Percentiles rank a stretch among this genome's conserved stretches.
phyloP scores from a whole-genome alignment of 2,888 invertebrate species.

The Trichopoda pennipes region DNA sequence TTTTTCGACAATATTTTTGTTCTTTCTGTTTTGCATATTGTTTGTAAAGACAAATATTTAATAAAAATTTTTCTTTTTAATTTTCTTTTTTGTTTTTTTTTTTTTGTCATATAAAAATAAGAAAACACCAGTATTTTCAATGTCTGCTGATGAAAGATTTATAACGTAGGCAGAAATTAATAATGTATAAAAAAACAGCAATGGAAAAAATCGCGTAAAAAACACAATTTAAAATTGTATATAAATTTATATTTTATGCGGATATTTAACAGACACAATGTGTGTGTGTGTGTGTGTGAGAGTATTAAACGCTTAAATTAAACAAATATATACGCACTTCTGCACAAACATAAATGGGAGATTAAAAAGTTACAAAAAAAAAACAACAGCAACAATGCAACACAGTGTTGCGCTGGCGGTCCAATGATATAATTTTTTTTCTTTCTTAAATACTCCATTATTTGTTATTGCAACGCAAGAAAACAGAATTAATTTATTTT shows the following conservation, averaged over 20 bases:
- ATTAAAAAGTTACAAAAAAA: conserved; percentile 32
- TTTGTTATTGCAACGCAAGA: conserved; percentile 8
- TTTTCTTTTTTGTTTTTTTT: conserved; percentile 19
- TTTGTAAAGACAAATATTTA: conserved; percentile 21
- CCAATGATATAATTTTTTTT: conserved; percentile 49
- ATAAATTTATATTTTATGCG: conserved; percentile 45
- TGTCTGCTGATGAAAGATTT: conserved; percentile 66
- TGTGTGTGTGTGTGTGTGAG: neutral
- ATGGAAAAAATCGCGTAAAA: conserved; percentile 37
- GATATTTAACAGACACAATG: conserved; percentile 63
- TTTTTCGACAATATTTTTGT: conserved; percentile 32
- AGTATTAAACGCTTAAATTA: conserved; percentile 1
- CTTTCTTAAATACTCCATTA: conserved; percentile 8
- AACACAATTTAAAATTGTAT: conserved; percentile 31
- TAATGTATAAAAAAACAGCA: conserved; percentile 51
- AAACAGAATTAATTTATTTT: conserved; percentile 35
- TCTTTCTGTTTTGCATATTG: conserved; percentile 4
- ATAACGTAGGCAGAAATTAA: conserved; percentile 63
- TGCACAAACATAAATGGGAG: conserved; percentile 30
- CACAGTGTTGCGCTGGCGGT: conserved; percentile 59
- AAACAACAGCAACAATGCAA: conserved; percentile 24
- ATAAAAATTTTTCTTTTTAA: conserved; percentile 29
- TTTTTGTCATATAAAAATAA: conserved; percentile 13
- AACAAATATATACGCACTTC: conserved; percentile 14
- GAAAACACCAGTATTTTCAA: conserved; percentile 48